phyloP scores from a whole-genome alignment of 2,113 vertebrate species.

The Nycticryphes semicollaris region DNA sequence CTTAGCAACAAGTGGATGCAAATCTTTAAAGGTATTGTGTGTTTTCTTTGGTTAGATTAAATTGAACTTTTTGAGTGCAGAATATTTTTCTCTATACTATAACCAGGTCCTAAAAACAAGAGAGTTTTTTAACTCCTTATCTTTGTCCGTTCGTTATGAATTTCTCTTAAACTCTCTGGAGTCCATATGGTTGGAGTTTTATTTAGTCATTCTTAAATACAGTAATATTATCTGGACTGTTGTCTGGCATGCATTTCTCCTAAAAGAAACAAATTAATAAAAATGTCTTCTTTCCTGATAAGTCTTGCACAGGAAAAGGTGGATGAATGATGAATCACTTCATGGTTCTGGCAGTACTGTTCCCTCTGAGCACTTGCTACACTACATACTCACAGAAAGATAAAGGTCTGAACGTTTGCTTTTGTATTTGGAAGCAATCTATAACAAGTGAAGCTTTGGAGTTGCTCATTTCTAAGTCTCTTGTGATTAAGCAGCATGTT shows the following conservation, averaged over 20 bases:
- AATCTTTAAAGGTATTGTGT: neutral
- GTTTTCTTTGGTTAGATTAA: neutral
- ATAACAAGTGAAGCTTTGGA: too few relatives aligned
- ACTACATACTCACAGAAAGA: too few relatives aligned
- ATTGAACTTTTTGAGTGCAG: neutral
- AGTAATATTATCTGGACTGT: neutral
- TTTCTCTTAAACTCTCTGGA: neutral
- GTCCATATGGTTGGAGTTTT: neutral
- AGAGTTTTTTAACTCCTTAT: neutral
- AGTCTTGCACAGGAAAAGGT: neutral
- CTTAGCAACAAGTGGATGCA: neutral
- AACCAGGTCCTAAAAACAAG: neutral
- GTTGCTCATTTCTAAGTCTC: too few relatives aligned
- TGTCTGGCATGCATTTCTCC: neutral
- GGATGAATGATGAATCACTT: too few relatives aligned
- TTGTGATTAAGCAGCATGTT: too few relatives aligned
- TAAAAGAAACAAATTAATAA: neutral
- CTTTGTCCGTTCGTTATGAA: neutral
- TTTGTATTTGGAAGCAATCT: too few relatives aligned
- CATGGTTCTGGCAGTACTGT: too few relatives aligned
- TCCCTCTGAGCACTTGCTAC: too few relatives aligned
- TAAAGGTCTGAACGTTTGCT: too few relatives aligned
- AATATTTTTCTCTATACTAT: neutral
- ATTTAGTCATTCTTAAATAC: neutral
- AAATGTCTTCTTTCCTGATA: neutral